These are phyloP conservation scores for Plotosus lineatus DNA, from an alignment of 2,113 vertebrate genomes.

Conservation along the genomic window DNA sequence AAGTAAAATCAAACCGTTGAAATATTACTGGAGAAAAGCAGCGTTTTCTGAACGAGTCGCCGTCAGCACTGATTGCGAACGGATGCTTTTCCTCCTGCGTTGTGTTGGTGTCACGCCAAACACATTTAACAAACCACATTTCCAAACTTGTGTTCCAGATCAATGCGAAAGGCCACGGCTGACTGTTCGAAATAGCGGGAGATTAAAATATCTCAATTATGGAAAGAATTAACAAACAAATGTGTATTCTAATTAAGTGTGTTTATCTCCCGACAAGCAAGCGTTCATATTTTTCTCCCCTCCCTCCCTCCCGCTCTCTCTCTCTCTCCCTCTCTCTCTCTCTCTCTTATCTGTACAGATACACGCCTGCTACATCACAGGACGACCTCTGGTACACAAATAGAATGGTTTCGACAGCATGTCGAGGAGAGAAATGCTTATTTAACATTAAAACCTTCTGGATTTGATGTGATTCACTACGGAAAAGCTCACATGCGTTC, in stretches of 20 bases:
- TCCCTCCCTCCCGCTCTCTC: neutral
- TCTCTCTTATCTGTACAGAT: constrained; percentile 55
- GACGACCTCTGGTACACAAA: constrained; percentile 34
- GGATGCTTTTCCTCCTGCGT: constrained; percentile 7
- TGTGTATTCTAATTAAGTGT: constrained; percentile 56
- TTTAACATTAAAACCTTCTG: neutral
- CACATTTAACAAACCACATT: constrained; percentile 28
- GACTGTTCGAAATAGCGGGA: constrained; percentile 52
- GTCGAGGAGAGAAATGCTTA: neutral
- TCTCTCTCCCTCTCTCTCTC: neutral
- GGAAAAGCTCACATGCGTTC: neutral
- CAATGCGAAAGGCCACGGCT: constrained; percentile 28
- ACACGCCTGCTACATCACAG: constrained; percentile 42
- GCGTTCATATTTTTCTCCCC: constrained; percentile 36
- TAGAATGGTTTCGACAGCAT: constrained; percentile 8
- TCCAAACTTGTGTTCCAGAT: constrained; percentile 45
- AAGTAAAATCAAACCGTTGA: neutral
- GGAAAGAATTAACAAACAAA: constrained; percentile 57
- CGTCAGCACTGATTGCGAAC: constrained; percentile 23
- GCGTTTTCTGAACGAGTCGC: constrained; percentile 23
- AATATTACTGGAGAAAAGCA: constrained; percentile 22
- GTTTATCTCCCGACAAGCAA: constrained; percentile 60
- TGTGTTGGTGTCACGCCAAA: constrained; percentile 33
- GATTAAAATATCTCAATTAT: constrained; percentile 60
- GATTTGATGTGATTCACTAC: neutral